Evolutionary conservation across 2,888 invertebrate species (phyloP).

Genomic region (Rotaria macrura): DNA sequence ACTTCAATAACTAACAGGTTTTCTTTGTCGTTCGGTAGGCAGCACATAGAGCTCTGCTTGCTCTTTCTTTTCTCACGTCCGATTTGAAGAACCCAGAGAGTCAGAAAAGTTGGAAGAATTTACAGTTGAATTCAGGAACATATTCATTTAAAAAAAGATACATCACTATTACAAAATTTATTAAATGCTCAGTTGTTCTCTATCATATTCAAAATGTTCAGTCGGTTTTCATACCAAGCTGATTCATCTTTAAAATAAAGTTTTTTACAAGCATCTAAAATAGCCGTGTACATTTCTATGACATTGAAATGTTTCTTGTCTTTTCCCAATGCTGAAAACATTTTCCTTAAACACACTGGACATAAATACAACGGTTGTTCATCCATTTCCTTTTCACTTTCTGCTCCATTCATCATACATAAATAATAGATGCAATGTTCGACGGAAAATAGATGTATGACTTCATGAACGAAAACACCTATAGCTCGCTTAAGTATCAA

Average conservation of each 20-base stretch:
- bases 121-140: too few species aligned
- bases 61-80: too few species aligned
- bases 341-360: slow-evolving; percentile 19
- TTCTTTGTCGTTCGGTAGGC: too few species aligned
- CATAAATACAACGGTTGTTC: neutral
- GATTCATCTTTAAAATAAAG: neutral
- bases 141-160: too few species aligned
- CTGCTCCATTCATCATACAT: slow-evolving; percentile 21
- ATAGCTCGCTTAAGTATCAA: neutral
- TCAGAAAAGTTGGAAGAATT: too few species aligned
- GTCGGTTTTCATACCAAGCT: neutral
- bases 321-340: neutral
- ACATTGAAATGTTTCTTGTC: neutral
- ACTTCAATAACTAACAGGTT: too few species aligned
- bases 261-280: neutral
- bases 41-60: too few species aligned
- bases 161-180: too few species aligned
- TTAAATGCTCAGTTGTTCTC: too few species aligned
- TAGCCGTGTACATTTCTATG: neutral
- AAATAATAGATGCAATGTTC: slow-evolving; percentile 25
- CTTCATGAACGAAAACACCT: neutral
- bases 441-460: neutral
- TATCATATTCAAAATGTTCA: neutral
- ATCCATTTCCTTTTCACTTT: slow-evolving; percentile 9
- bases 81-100: too few species aligned